Percentiles rank a stretch among this genome's conserved stretches.
Conservation (phyloP, 2,888 invertebrate species). For the Tuta absoluta region DNA sequence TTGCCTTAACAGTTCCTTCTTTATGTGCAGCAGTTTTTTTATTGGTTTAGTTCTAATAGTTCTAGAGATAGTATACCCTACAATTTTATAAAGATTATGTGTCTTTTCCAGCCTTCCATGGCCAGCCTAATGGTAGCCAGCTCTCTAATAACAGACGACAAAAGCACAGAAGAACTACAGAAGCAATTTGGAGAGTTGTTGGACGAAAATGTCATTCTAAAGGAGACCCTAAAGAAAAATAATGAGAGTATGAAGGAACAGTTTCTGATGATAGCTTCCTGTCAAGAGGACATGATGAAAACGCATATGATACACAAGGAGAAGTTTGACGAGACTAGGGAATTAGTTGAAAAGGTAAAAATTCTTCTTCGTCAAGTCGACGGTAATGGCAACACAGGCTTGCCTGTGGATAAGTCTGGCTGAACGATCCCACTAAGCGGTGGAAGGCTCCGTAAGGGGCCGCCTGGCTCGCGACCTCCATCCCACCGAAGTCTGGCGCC, state of each 20-base stretch:
- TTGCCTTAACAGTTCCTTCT: no score
- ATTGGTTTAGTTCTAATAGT: no score
- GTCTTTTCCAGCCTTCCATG: slow-evolving; percentile 63
- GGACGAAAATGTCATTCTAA: slow-evolving; percentile 80
- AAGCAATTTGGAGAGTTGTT: slow-evolving; percentile 76
- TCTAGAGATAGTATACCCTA: no score
- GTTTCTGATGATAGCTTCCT: slow-evolving; percentile 81
- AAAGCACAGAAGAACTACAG: slow-evolving; percentile 71
- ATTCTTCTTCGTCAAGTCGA: no score
- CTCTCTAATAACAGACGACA: slow-evolving; percentile 66
- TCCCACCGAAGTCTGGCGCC: no score
- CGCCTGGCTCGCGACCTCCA: no score
- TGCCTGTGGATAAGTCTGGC: no score
- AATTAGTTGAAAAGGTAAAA: slow-evolving; percentile 77
- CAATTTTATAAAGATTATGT: not conserved
- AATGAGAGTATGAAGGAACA: slow-evolving; percentile 85
- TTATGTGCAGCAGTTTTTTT: no score
- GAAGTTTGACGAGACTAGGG: slow-evolving; percentile 85
- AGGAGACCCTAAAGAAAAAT: slow-evolving; percentile 84
- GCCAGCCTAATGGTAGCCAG: slow-evolving; percentile 73
- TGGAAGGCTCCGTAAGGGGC: no score
- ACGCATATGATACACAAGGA: slow-evolving; percentile 83
- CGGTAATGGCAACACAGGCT: no score
- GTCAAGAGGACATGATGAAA: slow-evolving; percentile 84
- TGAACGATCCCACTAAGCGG: no score